These are phyloP conservation scores for Huso huso DNA, from an alignment of 2,797 vertebrate genomes.

Conservation along the genomic window DNA sequence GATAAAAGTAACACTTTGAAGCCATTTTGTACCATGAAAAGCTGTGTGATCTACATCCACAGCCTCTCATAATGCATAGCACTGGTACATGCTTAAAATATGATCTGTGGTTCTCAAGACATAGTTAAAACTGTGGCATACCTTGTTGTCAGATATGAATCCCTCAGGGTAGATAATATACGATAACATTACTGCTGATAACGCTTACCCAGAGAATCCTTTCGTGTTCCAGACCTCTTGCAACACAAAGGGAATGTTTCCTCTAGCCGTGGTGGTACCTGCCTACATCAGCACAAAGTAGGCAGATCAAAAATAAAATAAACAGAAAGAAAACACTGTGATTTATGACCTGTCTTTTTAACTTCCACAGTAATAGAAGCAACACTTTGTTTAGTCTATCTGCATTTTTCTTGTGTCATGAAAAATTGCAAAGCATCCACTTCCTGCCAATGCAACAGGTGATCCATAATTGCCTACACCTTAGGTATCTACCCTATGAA, in stretches of 20 bases:
- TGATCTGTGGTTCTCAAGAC: too few relatives aligned
- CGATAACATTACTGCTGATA: rapidly evolving
- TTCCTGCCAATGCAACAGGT: slow-evolving; percentile 35
- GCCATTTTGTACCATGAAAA: too few relatives aligned
- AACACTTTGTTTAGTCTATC: slow-evolving; percentile 45
- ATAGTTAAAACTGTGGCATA: too few relatives aligned
- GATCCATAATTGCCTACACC: slow-evolving; percentile 23
- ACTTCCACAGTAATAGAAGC: slow-evolving; percentile 30
- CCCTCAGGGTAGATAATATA: too few relatives aligned
- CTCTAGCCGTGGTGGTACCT: slow-evolving; percentile 67
- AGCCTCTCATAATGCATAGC: too few relatives aligned
- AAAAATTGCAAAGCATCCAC: slow-evolving; percentile 2
- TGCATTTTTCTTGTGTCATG: not conserved
- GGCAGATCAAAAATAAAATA: slow-evolving; percentile 11
- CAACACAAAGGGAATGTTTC: slow-evolving; percentile 75
- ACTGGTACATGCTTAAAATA: too few relatives aligned
- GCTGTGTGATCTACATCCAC: too few relatives aligned
- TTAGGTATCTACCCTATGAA: not conserved
- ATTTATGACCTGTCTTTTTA: slow-evolving; percentile 38
- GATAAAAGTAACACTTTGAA: too few relatives aligned
- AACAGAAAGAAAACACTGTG: slow-evolving; percentile 37
- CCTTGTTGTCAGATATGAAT: too few relatives aligned
- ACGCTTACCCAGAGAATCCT: slow-evolving; percentile 79
- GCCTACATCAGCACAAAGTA: slow-evolving; percentile 47
- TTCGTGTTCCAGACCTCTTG: slow-evolving; percentile 70